Base-by-base conservation (phyloP, 2,888 invertebrate genomes). In the Alloscopus bannaensis region DNA sequence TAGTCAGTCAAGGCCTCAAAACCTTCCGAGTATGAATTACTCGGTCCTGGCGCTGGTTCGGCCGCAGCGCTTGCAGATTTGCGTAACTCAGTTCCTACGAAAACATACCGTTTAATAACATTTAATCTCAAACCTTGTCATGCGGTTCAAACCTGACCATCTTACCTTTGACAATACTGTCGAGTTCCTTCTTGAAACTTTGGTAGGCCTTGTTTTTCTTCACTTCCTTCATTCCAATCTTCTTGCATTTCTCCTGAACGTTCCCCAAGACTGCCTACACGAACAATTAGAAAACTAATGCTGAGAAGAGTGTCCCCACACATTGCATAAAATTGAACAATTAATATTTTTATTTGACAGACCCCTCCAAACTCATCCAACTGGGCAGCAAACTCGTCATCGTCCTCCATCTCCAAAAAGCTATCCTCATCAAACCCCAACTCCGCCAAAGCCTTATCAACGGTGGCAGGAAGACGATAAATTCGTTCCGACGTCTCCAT, bases 321-420 rank as follows among this genome's bases (percentile, higher is more conserved):
- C n/a, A 28, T 47, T 47, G 16, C 50, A 62, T 20, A 3, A 36
- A 57, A 16, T 31, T 28, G 31, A n/a, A n/a, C n/a, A n/a, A n/a
- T n/a, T 45, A 57, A 6, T 59, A 31, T 18, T 31, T 55, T 52
- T 29, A n/a, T 50, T 13, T 8, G 18, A 6, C 31, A 36, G 0
- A 69, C 68, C 55, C 57, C 42, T n/a, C 6, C 42, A 26, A 57
- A 57, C 18, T 57, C 42, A 0, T 57, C 55, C 1, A 69, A 16
- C 6, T 42, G 26, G 20, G 1, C 18, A 13, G 26, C 0, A 42
- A 55, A 55, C 55, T 55, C n/a, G 2, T 59, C 68, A 16, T 42
- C 68, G 13, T 68, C 57, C 45, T 59, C 16, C n/a, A 60, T 68
- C 20, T 60, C 26, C 13, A n/a, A n/a, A n/a, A n/a, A n/a, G n/a